Percentiles rank a stretch among this genome's conserved stretches.
These are phyloP conservation scores for Callyntrura guangdongensis DNA, from an alignment of 2,888 invertebrate species.

Conservation along the genomic window DNA sequence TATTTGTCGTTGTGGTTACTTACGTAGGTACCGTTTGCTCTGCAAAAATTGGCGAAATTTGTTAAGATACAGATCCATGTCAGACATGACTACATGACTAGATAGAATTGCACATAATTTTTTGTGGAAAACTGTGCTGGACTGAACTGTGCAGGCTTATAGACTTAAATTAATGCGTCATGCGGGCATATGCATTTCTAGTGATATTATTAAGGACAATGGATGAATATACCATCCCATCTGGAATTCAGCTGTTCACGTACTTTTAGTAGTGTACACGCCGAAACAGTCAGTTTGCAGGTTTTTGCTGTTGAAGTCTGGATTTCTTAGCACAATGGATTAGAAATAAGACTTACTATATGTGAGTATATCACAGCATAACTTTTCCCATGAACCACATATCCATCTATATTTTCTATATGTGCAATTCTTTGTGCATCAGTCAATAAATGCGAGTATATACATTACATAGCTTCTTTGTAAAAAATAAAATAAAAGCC, in stretches of 20 bases:
- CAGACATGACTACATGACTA: background rate
- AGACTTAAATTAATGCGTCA: background rate
- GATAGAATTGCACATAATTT: background rate
- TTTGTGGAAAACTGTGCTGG: background rate
- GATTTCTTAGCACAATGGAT: too few species aligned
- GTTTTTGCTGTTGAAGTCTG: background rate
- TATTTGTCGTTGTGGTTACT: background rate
- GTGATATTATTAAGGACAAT: background rate
- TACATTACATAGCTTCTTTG: too few species aligned
- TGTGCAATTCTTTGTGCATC: too few species aligned
- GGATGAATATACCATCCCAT: conserved; percentile 6
- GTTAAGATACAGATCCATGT: background rate
- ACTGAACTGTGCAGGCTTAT: too few species aligned
- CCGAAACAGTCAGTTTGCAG: background rate
- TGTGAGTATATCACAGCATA: too few species aligned
- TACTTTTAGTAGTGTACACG: background rate
- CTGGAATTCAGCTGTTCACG: conserved; percentile 41
- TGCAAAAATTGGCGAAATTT: conserved; percentile 3
- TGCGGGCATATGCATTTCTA: background rate
- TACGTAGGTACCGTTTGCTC: background rate
- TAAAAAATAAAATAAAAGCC: too few species aligned
- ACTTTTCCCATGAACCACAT: too few species aligned
- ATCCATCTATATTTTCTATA: too few species aligned
- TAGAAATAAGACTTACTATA: too few species aligned
- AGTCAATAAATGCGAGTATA: too few species aligned